Evolutionary conservation across 2,888 invertebrate species (phyloP).

Genomic region (Parthenolecanium corni): DNA sequence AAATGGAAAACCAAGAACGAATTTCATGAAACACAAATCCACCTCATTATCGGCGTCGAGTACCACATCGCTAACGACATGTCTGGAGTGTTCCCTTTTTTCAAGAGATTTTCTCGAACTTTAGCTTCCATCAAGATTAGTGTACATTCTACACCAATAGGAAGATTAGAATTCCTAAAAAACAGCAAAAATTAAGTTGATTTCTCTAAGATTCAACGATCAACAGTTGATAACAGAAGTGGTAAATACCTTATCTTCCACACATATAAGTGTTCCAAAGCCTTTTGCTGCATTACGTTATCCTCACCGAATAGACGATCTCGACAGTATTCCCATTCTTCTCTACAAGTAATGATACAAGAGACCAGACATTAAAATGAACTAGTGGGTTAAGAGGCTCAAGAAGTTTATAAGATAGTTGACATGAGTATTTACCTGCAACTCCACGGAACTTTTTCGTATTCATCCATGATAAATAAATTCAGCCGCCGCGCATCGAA

Average conservation of each 20-base stretch:
- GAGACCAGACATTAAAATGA: too few species aligned
- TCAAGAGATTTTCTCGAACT: not conserved
- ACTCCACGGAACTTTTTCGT: too few species aligned
- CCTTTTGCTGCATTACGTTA: constrained; percentile 2
- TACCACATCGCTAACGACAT: constrained; percentile 34
- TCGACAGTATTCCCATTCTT: constrained; percentile 25
- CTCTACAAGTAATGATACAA: not conserved
- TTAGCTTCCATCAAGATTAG: constrained; percentile 6
- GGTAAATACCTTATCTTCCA: constrained; percentile 14
- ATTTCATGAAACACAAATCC: not conserved
- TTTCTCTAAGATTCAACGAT: not conserved
- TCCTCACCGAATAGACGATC: constrained; percentile 3
- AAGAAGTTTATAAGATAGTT: too few species aligned
- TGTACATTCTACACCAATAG: constrained; percentile 15
- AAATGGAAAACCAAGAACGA: not conserved
- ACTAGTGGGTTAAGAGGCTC: too few species aligned
- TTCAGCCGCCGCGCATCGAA: too few species aligned
- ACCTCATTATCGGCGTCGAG: constrained; percentile 41
- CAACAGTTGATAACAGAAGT: too few species aligned
- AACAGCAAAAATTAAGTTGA: not conserved
- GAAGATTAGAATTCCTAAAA: constrained; percentile 4
- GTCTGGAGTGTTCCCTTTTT: not conserved
- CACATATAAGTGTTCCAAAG: constrained; percentile 12
- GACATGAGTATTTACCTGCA: too few species aligned
- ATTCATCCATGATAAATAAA: too few species aligned